These are phyloP conservation scores for Triops cancriformis DNA, from an alignment of 1,140 invertebrate species.

Conservation along the genomic window DNA sequence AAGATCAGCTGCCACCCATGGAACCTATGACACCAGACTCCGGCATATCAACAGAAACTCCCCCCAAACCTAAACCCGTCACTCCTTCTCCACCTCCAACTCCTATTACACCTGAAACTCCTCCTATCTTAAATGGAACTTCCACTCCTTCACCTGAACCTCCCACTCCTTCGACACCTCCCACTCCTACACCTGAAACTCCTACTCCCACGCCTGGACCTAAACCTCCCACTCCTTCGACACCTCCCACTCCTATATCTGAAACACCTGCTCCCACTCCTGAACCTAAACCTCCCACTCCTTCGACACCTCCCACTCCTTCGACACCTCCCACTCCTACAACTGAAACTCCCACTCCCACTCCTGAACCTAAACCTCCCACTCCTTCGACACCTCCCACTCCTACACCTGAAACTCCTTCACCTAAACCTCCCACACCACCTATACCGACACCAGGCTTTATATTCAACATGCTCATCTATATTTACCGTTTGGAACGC, in stretches of 20 bases:
- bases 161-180: neutral
- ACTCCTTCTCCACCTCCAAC: slow-evolving; percentile 13
- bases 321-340: neutral
- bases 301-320: neutral
- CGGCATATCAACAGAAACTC: neutral
- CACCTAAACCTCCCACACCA: neutral
- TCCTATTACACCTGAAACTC: neutral
- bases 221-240: neutral
- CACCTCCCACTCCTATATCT: neutral
- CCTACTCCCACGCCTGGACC: neutral
- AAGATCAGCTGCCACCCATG: neutral
- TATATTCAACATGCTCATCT: neutral
- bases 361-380: neutral
- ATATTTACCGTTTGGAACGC: neutral
- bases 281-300: neutral
- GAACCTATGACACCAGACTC: neutral
- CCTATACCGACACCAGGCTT: neutral
- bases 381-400: neutral
- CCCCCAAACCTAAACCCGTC: neutral
- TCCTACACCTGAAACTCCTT: neutral
- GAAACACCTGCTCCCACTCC: too few relatives aligned
- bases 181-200: too few relatives aligned
- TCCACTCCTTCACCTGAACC: too few relatives aligned
- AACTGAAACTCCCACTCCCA: neutral
- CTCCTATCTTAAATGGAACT: too few relatives aligned